Evolutionary conservation across 2,113 vertebrate genomes (phyloP), one percentile per base, ranked within the genome.

Genomic region (Rallus limicola): DNA sequence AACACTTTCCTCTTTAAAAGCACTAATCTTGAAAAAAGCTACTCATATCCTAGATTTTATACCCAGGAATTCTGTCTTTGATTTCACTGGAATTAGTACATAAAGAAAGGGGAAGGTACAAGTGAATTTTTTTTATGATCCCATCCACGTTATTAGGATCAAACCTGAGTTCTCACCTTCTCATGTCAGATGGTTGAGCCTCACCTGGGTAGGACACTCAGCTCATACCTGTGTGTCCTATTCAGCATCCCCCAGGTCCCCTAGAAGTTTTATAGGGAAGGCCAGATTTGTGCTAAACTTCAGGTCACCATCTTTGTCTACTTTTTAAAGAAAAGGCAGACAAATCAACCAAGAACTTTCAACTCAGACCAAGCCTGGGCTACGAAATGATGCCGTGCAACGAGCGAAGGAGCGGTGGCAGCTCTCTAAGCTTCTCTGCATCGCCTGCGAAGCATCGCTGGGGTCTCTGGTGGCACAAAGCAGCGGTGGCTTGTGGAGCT

Each of bases 351-450:
- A 19, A 17, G 2, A 44, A 2, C 18, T 44, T 71, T 29, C 62
- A 2, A 28, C n/a, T 76, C 50, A 11, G 26, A 85, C 50, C 5
- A 44, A 75, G 13, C 15, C 58, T 31, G 33, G 48, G 16, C n/a
- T 42, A 52, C 28, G 28, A 82, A 42, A 20, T 4, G 2, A 34
- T 14, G 38, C 72, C 23, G 55, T 4, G 10, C 3, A 69, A 11
- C 9, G 21, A 0, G 68, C 21, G 53, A 36, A 59, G 40, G 13
- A 38, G 36, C 0, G 2, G 26, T 20, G 64, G 2, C 70, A 38
- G 50, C 21, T 76, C 78, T 24, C 48, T 29, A 20, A 72, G 77
- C 36, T 7, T 17, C 65, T 9, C 65, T 9, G 58, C 67, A 1
- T 16, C 25, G 34, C 64, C 80, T 40, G 67, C 0, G 81, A 24